Conservation (phyloP, 2,113 vertebrate genomes). For the Chaenocephalus aceratus region DNA sequence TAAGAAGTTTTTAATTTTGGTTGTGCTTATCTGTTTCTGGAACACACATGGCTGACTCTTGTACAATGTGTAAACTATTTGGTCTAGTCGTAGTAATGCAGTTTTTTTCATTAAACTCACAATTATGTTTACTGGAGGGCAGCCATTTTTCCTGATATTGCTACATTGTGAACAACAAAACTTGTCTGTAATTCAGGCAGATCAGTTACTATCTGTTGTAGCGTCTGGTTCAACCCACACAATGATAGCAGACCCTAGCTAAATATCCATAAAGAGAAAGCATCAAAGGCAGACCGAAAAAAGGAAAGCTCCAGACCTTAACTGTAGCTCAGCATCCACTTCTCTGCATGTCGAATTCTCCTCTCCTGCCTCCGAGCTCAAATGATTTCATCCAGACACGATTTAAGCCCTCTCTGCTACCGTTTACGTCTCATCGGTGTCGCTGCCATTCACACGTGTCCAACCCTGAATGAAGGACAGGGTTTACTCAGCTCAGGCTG, state of each 20-base stretch:
- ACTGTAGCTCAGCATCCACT: constrained; percentile 52
- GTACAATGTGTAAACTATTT: too few relatives aligned
- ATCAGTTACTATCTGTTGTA: background rate
- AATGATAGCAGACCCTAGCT: background rate
- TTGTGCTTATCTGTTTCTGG: too few relatives aligned
- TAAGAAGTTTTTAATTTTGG: too few relatives aligned
- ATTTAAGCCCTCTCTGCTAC: constrained; percentile 11
- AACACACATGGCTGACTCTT: too few relatives aligned
- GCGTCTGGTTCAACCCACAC: background rate
- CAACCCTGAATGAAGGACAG: constrained; percentile 15
- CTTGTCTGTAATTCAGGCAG: constrained; percentile 20
- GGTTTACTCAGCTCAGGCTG: constrained; percentile 25
- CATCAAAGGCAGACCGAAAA: constrained; percentile 5
- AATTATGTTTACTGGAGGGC: too few relatives aligned
- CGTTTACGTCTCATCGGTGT: background rate
- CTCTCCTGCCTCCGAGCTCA: constrained; percentile 38
- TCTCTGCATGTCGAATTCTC: constrained; percentile 25
- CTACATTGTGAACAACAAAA: too few relatives aligned
- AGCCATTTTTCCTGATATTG: too few relatives aligned
- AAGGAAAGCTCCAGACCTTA: constrained; percentile 56
- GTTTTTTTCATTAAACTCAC: too few relatives aligned
- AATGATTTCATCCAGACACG: constrained; percentile 12
- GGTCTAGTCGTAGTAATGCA: too few relatives aligned
- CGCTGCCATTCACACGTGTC: background rate
- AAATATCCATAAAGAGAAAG: background rate